phyloP scores from a whole-genome alignment of 2,113 vertebrate species.

The Polypterus senegalus region DNA sequence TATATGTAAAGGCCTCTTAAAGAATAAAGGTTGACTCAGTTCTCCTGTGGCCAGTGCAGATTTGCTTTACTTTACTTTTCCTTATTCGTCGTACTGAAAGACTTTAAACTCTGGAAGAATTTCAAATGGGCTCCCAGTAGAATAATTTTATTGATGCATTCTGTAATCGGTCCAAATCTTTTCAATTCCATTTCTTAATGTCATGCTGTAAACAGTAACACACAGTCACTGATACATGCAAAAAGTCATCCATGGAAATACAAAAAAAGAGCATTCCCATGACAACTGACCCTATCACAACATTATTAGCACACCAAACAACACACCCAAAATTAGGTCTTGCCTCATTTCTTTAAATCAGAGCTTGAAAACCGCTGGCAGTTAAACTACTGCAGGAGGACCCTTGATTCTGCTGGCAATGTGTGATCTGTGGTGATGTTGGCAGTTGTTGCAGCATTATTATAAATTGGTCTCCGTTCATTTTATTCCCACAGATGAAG shows the following conservation, averaged over 20 bases:
- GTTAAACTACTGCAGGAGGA: not conserved
- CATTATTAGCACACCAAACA: constrained; percentile 5
- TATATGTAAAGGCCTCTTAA: no score
- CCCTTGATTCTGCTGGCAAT: not conserved
- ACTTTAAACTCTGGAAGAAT: constrained; percentile 1
- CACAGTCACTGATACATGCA: not conserved
- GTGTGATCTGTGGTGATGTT: constrained; percentile 9
- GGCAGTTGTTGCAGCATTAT: constrained; percentile 4
- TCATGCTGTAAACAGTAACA: not conserved
- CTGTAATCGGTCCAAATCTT: constrained; percentile 14
- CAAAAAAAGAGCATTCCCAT: constrained; percentile 8
- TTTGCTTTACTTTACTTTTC: no score
- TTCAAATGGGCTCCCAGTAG: constrained; percentile 1
- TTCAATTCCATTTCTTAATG: constrained; percentile 8
- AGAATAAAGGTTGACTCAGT: no score
- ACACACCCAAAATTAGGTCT: constrained; percentile 2
- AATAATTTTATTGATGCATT: not conserved
- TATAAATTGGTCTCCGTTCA: constrained; percentile 8
- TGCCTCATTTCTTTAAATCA: constrained; percentile 5
- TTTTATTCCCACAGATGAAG: constrained; percentile 14
- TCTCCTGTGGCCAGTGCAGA: no score
- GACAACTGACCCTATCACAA: constrained; percentile 17
- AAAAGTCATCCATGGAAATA: not conserved
- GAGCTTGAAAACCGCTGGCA: not conserved
- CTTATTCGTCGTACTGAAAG: no score